Percentiles rank a stretch among this genome's conserved stretches.
Conservation (phyloP, 1,140 invertebrate species). For the Tenebrio molitor region DNA sequence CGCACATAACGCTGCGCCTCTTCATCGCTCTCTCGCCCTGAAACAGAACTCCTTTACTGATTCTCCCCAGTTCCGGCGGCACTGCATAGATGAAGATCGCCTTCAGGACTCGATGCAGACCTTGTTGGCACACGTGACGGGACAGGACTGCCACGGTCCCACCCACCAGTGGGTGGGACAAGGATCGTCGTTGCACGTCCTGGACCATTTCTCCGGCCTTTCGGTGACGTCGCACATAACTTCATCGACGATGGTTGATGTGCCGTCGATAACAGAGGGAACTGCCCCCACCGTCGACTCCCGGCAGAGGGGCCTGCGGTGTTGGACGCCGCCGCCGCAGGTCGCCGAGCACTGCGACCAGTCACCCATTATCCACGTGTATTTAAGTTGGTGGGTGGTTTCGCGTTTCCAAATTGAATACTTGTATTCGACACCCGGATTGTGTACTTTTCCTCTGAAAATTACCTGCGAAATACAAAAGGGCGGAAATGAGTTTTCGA, state of each 20-base stretch:
- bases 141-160: constrained; percentile 87
- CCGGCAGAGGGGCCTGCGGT: constrained; percentile 74
- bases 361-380: constrained; percentile 81
- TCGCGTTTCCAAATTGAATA: constrained; percentile 82
- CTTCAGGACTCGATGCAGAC: constrained; percentile 52
- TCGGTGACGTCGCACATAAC: constrained; percentile 73
- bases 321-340: constrained; percentile 81
- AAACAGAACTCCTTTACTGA: constrained; percentile 38
- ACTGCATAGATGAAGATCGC: no score
- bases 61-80: no score
- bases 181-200: constrained; percentile 77
- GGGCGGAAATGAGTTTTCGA: constrained; percentile 14
- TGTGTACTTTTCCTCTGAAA: constrained; percentile 81
- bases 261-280: constrained; percentile 58
- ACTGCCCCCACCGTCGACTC: constrained; percentile 73
- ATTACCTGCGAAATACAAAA: constrained; percentile 75
- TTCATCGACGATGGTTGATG: constrained; percentile 73
- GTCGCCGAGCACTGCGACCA: constrained; percentile 85
- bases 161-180: constrained; percentile 86
- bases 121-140: constrained; percentile 76
- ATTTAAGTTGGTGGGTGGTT: constrained; percentile 72
- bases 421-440: constrained; percentile 86
- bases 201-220: constrained; percentile 73
- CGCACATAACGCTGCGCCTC: constrained; percentile 81
- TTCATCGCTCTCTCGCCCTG: constrained; percentile 69